These are phyloP conservation scores for Drosophila basisetae DNA, from an alignment of 2,888 invertebrate species.

Conservation along the genomic window DNA sequence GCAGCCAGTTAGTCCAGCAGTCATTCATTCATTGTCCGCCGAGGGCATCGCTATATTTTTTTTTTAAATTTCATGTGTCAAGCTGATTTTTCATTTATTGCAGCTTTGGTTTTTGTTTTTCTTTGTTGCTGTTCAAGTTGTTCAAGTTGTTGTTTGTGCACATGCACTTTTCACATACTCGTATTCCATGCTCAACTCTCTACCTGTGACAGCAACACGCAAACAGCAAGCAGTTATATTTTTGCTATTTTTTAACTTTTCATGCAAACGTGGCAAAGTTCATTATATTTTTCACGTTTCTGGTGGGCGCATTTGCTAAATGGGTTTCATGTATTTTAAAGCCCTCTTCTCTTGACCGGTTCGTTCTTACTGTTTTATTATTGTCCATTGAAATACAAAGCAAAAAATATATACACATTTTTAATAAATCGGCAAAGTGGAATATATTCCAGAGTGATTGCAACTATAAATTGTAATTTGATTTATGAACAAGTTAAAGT, in stretches of 20 bases:
- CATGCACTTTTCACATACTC: conserved; percentile 59
- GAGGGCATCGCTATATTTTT: conserved; percentile 51
- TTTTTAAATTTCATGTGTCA: conserved; percentile 75
- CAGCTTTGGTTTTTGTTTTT: conserved; percentile 54
- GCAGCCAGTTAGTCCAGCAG: conserved; percentile 39
- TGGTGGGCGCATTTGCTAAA: conserved; percentile 48
- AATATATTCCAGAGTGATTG: conserved; percentile 22
- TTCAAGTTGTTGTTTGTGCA: conserved; percentile 22
- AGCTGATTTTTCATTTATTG: conserved; percentile 82
- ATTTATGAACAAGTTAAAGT: conserved; percentile 37
- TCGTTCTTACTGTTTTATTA: conserved; percentile 21
- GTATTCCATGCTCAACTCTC: conserved; percentile 12
- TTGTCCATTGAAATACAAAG: conserved; percentile 20
- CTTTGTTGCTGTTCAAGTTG: conserved; percentile 20
- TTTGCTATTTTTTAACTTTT: background rate
- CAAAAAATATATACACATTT: background rate
- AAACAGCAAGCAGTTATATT: background rate
- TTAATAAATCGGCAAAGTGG: conserved; percentile 14
- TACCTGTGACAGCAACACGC: conserved; percentile 15
- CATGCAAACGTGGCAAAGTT: conserved; percentile 70
- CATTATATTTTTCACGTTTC: conserved; percentile 47
- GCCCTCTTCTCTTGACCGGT: background rate
- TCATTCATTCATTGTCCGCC: conserved; percentile 50
- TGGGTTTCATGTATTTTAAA: conserved; percentile 38
- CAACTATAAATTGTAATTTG: conserved; percentile 40